Evolutionary conservation across 1,140 invertebrate genomes (phyloP).

Genomic region (Oppia nitens): DNA sequence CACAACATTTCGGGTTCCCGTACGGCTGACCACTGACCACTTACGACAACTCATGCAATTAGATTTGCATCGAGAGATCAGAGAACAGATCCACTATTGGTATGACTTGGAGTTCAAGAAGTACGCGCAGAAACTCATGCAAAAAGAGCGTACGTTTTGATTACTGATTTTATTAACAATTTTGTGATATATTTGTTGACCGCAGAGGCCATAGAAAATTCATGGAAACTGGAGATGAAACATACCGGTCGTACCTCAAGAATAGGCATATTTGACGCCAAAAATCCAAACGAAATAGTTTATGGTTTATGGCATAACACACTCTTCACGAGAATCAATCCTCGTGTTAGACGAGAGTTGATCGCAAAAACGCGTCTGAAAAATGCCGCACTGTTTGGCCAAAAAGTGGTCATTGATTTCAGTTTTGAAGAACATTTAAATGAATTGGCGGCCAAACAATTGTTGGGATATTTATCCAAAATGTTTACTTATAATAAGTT

Average conservation of each 20-base stretch:
- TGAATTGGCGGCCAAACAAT: slow-evolving; percentile 1
- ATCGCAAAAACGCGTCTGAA: slow-evolving; percentile 31
- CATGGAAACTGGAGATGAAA: background rate
- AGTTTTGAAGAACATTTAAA: slow-evolving; percentile 59
- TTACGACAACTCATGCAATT: background rate
- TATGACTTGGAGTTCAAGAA: background rate
- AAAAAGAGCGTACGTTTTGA: background rate
- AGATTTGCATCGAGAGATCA: background rate
- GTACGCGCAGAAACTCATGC: background rate
- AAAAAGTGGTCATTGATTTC: slow-evolving; percentile 59
- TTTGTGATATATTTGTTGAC: background rate
- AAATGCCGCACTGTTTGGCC: slow-evolving; percentile 46
- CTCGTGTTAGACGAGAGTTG: background rate
- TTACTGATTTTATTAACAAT: background rate
- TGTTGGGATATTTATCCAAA: background rate
- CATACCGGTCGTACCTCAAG: background rate
- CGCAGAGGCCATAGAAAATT: background rate
- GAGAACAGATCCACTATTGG: background rate
- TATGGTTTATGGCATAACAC: slow-evolving; percentile 12
- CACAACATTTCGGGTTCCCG: background rate
- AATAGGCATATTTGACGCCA: background rate
- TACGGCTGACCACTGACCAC: background rate
- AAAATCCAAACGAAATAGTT: background rate
- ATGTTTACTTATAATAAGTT: background rate
- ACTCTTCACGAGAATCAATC: background rate